Base-by-base conservation (phyloP, 2,888 invertebrate species). In the Drosophila antonietae region DNA sequence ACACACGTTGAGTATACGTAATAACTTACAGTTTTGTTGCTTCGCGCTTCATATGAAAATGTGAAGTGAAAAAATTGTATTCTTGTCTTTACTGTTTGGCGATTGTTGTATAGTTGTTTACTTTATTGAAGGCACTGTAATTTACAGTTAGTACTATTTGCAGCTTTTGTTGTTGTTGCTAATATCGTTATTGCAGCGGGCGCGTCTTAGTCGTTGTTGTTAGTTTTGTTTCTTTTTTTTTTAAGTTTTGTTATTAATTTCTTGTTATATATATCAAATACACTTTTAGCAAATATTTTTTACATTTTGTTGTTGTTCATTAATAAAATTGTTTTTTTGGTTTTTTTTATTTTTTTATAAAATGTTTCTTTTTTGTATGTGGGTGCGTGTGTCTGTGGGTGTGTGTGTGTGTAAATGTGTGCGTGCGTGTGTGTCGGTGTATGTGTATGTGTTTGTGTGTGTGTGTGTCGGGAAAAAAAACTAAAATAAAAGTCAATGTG, bases 81-180 rank as follows among this genome's bases (percentile, higher is more conserved):
- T n/a, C n/a, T 3, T 39, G 46, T 44, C 63, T 49, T 65, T n/a
- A 31, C 49, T 58, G 60, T 56, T 53, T 53, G 55, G 66, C 49
- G 68, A 73, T 59, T 68, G 64, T 66, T 71, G 69, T 85, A 73
- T 85, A 73, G 63, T 85, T 80, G 57, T 78, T 78, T 83, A 66
- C 57, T 81, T 75, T 81, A 68, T 81, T 61, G 68, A 86, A 86
- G 89, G 89, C 85, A 85, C 89, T 85, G 83, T 78, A 84, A 73
- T 80, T 88, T 80, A 84, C 88, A 88, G 81, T 80, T 84, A 80
- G 71, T 80, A 66, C 80, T 85, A 85, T 82, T 85, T 85, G 64
- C 55, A 71, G 68, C 58, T 64, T 67, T 70, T 33, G 28, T 28
- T 28, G 28, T 43, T 46, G 8, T 55, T 64, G 46, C 31, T 43